phyloP scores from a whole-genome alignment of 2,888 invertebrate species.

The Chelonus formosanus region DNA sequence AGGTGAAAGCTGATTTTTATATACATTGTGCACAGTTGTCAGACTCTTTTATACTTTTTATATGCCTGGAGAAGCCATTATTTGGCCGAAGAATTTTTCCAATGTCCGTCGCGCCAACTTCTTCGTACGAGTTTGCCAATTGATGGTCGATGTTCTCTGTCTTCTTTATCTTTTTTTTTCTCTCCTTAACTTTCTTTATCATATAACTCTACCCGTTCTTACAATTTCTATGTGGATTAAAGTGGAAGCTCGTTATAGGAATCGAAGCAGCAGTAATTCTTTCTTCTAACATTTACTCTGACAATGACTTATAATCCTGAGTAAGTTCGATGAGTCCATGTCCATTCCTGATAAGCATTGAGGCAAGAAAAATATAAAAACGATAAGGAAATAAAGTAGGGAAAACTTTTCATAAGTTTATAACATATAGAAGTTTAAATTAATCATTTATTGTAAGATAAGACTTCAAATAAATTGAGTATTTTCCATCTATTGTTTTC shows the following conservation, averaged over 20 bases:
- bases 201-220: not conserved
- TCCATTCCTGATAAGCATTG: not conserved
- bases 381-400: too few species aligned
- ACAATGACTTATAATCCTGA: constrained; percentile 31
- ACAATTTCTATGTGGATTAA: constrained; percentile 24
- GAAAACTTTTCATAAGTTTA: too few species aligned
- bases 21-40: not conserved
- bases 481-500: constrained; percentile 3
- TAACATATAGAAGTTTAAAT: too few species aligned
- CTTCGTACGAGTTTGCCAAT: constrained; percentile 18
- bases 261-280: constrained; percentile 29
- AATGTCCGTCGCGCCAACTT: constrained; percentile 12
- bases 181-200: not conserved
- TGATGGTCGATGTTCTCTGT: constrained; percentile 20
- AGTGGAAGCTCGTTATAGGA: constrained; percentile 35
- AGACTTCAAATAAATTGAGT: too few species aligned
- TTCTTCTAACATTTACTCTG: constrained; percentile 16
- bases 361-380: not conserved
- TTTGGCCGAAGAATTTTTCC: constrained; percentile 8
- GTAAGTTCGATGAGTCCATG: not conserved
- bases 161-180: constrained; percentile 12
- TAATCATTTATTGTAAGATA: too few species aligned
- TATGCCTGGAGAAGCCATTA: constrained; percentile 3
- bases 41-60: constrained; percentile 3
- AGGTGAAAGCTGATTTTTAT: not conserved